Evolutionary conservation across 2,888 invertebrate genomes (phyloP).

Genomic region (Chorisops tibialis): DNA sequence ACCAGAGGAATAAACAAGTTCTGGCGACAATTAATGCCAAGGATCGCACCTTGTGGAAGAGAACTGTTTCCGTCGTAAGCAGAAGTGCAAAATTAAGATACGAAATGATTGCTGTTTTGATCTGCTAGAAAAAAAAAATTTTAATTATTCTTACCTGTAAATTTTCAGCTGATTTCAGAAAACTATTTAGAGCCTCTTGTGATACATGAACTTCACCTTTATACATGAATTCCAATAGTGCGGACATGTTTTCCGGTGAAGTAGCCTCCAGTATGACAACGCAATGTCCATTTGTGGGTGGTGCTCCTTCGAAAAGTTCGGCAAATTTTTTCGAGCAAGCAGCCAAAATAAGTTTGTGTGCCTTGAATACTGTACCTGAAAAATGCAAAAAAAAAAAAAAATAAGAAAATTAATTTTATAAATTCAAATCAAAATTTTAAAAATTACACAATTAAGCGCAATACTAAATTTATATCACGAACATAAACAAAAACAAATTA

Average conservation of each 20-base stretch:
- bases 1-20: no score
- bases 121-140: no score
- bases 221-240: conserved; percentile 89
- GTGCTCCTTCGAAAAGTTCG: conserved; percentile 84
- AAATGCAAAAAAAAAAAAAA: conserved; percentile 37
- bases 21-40: no score
- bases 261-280: conserved; percentile 88
- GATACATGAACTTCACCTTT: conserved; percentile 92
- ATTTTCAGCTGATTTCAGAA: conserved; percentile 87
- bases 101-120: no score
- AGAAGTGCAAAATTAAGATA: no score
- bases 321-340: conserved; percentile 93
- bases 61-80: no score
- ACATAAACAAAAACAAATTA: no score
- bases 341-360: conserved; percentile 86
- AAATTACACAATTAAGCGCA: no score
- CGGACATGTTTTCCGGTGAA: conserved; percentile 85
- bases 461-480: no score
- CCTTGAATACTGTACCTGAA: conserved; percentile 84
- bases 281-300: conserved; percentile 74
- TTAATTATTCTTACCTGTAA: conserved; percentile 64
- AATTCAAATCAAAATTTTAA: background rate
- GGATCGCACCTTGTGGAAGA: no score
- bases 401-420: background rate
- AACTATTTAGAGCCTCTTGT: conserved; percentile 86